phyloP scores from a whole-genome alignment of 2,888 invertebrate genomes.

The Coelinius sp. region DNA sequence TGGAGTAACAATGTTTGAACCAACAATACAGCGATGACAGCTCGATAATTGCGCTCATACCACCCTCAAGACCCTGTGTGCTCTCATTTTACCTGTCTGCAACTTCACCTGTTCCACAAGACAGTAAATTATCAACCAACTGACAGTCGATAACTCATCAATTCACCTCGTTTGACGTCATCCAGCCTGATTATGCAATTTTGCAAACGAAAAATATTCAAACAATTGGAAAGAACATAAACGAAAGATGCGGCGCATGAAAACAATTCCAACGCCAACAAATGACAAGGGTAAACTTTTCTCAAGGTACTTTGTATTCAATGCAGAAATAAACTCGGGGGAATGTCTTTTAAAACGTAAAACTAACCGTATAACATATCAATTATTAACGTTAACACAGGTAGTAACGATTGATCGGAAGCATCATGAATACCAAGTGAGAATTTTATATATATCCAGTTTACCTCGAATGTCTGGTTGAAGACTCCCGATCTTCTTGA shows the following conservation, averaged over 20 bases:
- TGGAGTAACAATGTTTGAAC: constrained; percentile 29
- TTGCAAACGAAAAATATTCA: neutral
- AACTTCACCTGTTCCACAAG: neutral
- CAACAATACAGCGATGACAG: constrained; percentile 30
- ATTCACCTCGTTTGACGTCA: neutral
- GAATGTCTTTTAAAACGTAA: constrained; percentile 4
- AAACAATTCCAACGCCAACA: neutral
- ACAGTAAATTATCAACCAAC: constrained; percentile 24
- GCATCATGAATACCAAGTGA: constrained; percentile 7
- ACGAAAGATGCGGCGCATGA: no score
- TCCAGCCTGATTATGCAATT: neutral
- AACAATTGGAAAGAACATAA: neutral
- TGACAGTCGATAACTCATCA: constrained; percentile 7
- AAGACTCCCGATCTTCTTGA: no score
- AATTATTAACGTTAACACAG: constrained; percentile 5
- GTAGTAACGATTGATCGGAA: constrained; percentile 7
- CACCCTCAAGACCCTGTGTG: constrained; percentile 21
- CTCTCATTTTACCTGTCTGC: constrained; percentile 31
- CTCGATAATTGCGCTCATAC: constrained; percentile 23
- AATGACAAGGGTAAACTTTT: neutral
- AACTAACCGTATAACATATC: constrained; percentile 10
- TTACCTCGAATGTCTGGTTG: neutral
- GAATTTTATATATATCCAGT: neutral
- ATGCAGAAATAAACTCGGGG: neutral
- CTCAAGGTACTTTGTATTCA: constrained; percentile 8